A percentile compares a stretch with the other conserved stretches of the same genome.
Evolutionary conservation across 2,888 invertebrate genomes (phyloP).

Genomic region (Aricia artaxerxes): DNA sequence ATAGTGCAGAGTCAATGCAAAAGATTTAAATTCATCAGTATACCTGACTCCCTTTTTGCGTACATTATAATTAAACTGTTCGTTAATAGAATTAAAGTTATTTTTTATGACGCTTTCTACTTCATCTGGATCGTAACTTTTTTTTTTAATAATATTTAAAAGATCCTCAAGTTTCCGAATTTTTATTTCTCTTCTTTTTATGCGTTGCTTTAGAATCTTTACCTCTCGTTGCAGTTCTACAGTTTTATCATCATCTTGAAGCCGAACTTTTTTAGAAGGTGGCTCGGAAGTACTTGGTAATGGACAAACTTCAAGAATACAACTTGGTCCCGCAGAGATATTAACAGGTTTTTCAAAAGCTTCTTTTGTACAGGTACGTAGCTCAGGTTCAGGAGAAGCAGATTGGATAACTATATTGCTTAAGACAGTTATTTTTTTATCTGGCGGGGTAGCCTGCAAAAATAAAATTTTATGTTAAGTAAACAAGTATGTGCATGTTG

Average conservation of each 20-base stretch:
- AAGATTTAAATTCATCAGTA: background rate
- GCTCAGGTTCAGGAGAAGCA: conserved; percentile 11
- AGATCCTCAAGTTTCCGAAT: background rate
- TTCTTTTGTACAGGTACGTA: conserved; percentile 1
- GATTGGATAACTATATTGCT: conserved; percentile 5
- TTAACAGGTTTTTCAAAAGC: background rate
- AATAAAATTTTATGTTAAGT: background rate
- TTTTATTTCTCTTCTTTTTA: conserved; percentile 11
- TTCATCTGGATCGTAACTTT: background rate
- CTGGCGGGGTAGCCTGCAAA: background rate
- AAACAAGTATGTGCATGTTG: background rate
- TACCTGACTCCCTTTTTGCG: background rate
- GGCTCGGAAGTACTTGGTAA: background rate
- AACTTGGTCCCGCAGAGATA: conserved; percentile 1
- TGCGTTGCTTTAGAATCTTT: background rate
- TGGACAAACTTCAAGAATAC: conserved; percentile 1
- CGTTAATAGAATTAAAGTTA: background rate
- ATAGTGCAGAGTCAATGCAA: conserved; percentile 4
- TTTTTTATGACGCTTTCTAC: background rate
- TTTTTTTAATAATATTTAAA: background rate
- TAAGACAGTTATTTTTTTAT: conserved; percentile 6
- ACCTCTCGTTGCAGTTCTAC: background rate
- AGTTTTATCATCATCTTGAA: background rate
- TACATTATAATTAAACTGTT: conserved; percentile 3
- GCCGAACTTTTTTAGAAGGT: background rate